Base-by-base conservation (phyloP, 64 coral and sea anemone species). In the Cladopsammia gracilis region DNA sequence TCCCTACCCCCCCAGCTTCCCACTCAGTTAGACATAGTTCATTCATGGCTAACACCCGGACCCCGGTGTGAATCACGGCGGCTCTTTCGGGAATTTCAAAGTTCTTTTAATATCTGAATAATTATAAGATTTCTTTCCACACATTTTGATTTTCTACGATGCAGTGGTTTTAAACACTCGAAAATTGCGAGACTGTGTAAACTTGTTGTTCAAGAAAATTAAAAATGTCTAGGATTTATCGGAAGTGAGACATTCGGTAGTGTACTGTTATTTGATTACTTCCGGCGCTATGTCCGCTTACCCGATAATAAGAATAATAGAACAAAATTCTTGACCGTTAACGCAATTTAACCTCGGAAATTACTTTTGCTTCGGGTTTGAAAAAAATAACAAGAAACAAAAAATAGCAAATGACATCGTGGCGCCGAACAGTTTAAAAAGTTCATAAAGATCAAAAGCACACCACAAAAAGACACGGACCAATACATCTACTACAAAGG, bases 321-420 rank as follows among this genome's bases (percentile, higher is more conserved):
- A 48, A 11, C 8, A 46, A 84, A 84, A 79, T 79, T 79, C 61
- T 49, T 68, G 5, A 84, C 61, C 9, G 19, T 64, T 47, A 67
- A 20, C 45, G 80, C 80, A 64, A 66, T 84, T 51, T 64, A 18
- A 11, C 45, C 48, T 84, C 60, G 46, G 80, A 84, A 68, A 84
- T 67, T 68, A 4, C 18, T 23, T 12, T 45, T 84, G 43, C 8
- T 65, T 23, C 2, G 67, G 13, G 34, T 47, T 48, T 6, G 48
- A 7, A 77, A 77, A 56, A 5, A 45, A 46, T n/a, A 46, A 84
- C 0, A 67, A 3, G 64, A 49, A 47, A 49, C 10, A 64, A 67
- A 48, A 83, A 22, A 10, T 25, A 50, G 42, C 19, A 4, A 23
- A 54, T 23, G 3, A 22, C 23, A 15, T 25, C 1, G 77, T 10